phyloP scores from a whole-genome alignment of 2,113 vertebrate species.

The Aptenodytes patagonicus region DNA sequence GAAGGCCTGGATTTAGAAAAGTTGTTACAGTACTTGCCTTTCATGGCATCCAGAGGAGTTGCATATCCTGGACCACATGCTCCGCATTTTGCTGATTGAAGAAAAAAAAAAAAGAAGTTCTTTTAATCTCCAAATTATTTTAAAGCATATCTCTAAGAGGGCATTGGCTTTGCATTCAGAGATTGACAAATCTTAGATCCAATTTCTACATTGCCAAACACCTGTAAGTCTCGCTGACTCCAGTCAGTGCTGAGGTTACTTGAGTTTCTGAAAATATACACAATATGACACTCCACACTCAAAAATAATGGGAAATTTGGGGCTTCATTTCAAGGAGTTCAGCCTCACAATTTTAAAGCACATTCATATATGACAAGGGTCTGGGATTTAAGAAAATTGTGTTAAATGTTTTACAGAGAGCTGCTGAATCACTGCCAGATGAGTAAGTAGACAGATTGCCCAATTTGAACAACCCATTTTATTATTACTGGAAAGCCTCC shows the following conservation, averaged over 20 bases:
- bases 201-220: not conserved
- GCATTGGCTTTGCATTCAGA: not conserved
- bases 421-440: not conserved
- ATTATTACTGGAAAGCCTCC: not conserved
- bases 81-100: conserved; percentile 75
- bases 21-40: conserved; percentile 68
- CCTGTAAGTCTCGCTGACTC: not conserved
- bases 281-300: not conserved
- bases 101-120: not conserved
- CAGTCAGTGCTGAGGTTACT: not conserved
- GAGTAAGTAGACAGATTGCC: not conserved
- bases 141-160: not conserved
- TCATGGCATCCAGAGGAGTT: conserved; percentile 90
- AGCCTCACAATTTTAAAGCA: not conserved
- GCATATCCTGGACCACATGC: conserved; percentile 87
- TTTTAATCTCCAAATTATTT: not conserved
- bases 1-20: not conserved
- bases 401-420: not conserved
- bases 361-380: not conserved
- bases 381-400: not conserved
- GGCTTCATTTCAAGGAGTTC: not conserved
- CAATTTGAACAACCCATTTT: not conserved
- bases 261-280: not conserved
- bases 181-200: not conserved
- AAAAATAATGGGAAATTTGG: not conserved